Evolutionary conservation across 2,888 invertebrate genomes (phyloP).

Genomic region (Philereme transversata): DNA sequence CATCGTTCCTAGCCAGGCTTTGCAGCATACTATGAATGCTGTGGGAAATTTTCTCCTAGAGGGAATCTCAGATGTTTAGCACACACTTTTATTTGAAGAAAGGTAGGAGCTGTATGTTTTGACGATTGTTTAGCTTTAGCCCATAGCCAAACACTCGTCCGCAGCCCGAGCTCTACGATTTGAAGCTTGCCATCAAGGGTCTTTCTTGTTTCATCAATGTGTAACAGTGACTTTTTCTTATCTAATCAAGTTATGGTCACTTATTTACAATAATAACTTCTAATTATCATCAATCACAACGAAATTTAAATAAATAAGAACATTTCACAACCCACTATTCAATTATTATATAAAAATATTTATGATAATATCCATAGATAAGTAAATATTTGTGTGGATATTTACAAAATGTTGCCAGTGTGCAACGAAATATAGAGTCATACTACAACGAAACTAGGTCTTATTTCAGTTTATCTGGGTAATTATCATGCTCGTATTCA

Average conservation of each 20-base stretch:
- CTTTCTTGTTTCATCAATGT: background rate
- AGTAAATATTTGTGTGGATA: no score
- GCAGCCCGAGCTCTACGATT: no score
- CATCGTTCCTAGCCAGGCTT: slow-evolving; percentile 47
- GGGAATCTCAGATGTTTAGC: slow-evolving; percentile 15
- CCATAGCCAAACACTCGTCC: no score
- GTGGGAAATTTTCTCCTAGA: slow-evolving; percentile 22
- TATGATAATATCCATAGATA: no score
- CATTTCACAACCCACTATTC: no score
- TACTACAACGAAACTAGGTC: slow-evolving; percentile 1
- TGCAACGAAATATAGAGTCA: background rate
- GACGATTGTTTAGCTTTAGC: background rate
- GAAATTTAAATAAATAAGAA: slow-evolving; percentile 3
- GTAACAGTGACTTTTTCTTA: background rate
- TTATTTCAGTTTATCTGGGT: slow-evolving; percentile 1
- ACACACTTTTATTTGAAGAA: slow-evolving; percentile 2
- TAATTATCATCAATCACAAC: slow-evolving; percentile 7
- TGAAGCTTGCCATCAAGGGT: background rate
- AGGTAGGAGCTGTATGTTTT: background rate
- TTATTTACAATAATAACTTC: slow-evolving; percentile 1
- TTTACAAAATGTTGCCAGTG: background rate
- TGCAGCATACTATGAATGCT: slow-evolving; percentile 26
- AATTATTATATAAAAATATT: no score
- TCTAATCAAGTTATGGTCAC: slow-evolving; percentile 8
- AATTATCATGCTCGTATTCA: slow-evolving; percentile 6